A percentile compares a stretch with the other conserved stretches of the same genome.
Conservation (phyloP, 2,797 vertebrate genomes). For the Centroberyx gerrardi region DNA sequence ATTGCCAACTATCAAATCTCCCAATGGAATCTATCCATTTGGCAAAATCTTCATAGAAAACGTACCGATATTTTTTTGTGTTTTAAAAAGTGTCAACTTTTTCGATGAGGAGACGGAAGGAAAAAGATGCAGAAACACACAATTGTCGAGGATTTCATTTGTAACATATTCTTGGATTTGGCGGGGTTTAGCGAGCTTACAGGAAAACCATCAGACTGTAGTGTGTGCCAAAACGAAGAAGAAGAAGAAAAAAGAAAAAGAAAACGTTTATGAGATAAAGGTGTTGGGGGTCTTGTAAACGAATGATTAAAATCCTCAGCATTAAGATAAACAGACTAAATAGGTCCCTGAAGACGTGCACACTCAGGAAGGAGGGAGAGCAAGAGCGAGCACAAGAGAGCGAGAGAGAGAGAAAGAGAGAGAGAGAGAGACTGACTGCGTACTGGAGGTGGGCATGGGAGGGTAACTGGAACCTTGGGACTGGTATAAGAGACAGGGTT, state of each 20-base stretch:
- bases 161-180: constrained; percentile 48
- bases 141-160: constrained; percentile 62
- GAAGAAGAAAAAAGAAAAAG: neutral
- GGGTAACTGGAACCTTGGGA: constrained; percentile 75
- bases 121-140: constrained; percentile 41
- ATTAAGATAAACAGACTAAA: constrained; percentile 79
- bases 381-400: constrained; percentile 41
- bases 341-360: constrained; percentile 68
- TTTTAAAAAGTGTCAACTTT: constrained; percentile 82
- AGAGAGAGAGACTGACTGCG: constrained; percentile 18
- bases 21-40: constrained; percentile 91
- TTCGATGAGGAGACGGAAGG: constrained; percentile 61
- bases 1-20: constrained; percentile 91
- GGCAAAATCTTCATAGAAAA: constrained; percentile 85
- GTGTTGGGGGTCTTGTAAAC: constrained; percentile 77
- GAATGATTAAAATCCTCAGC: constrained; percentile 75
- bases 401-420: constrained; percentile 44
- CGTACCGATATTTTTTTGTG: constrained; percentile 74
- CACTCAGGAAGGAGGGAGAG: constrained; percentile 45
- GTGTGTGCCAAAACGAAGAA: constrained; percentile 26
- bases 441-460: constrained; percentile 63
- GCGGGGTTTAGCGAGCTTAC: constrained; percentile 60
- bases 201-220: constrained; percentile 50
- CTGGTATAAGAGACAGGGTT: constrained; percentile 61
- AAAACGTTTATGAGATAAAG: constrained; percentile 57